Conservation (phyloP, 1,140 invertebrate species). For the Antheraea pernyi region DNA sequence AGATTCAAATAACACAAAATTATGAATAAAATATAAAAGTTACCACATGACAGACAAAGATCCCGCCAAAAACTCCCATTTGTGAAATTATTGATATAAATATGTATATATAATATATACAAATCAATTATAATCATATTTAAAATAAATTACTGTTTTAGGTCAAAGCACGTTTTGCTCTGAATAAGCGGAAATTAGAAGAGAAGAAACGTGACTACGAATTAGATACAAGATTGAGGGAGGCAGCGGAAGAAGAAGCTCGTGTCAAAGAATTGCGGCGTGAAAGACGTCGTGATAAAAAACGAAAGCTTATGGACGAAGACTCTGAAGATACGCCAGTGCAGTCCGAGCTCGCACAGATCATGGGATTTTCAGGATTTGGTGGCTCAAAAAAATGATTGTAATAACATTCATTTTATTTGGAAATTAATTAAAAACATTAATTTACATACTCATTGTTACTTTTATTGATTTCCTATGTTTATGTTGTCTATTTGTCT, state of each 20-base stretch:
- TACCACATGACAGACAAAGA: no score
- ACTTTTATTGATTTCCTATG: neutral
- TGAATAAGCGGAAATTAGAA: slow-evolving; percentile 96
- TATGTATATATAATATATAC: no score
- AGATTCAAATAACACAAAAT: no score
- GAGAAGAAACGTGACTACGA: slow-evolving; percentile 99
- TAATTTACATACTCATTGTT: neutral
- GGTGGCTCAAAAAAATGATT: slow-evolving; percentile 91
- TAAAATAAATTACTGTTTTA: slow-evolving; percentile 59
- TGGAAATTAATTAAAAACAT: neutral
- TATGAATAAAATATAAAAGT: no score
- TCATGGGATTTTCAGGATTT: slow-evolving; percentile 99
- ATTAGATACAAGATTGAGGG: slow-evolving; percentile 93
- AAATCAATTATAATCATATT: slow-evolving; percentile 1
- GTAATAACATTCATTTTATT: neutral
- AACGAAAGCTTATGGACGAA: slow-evolving; percentile 90
- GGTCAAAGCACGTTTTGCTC: slow-evolving; percentile 95
- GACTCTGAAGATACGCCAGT: slow-evolving; percentile 83
- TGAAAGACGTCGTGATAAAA: slow-evolving; percentile 94
- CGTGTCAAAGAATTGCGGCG: slow-evolving; percentile 94
- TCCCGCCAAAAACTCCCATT: no score
- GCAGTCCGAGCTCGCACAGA: slow-evolving; percentile 91
- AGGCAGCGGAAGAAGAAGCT: slow-evolving; percentile 98
- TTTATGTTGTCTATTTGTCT: no score
- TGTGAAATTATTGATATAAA: no score